Evolutionary conservation across 1,140 invertebrate genomes (phyloP), one percentile per base, ranked within the genome.

Genomic region (Drosophila pruinosa): DNA sequence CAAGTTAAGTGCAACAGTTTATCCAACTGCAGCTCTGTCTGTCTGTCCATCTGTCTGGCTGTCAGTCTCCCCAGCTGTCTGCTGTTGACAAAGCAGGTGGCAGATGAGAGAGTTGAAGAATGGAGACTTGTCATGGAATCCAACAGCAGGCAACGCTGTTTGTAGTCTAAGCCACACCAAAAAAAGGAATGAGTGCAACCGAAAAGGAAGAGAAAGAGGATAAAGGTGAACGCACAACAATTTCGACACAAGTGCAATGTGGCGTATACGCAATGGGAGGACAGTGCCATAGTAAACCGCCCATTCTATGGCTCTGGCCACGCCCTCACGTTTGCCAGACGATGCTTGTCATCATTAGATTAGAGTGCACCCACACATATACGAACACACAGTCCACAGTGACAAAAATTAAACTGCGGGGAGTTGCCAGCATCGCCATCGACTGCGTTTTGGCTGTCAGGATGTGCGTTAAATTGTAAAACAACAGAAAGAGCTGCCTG

Each of bases 391-490:
- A 69, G 38, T 4, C 31, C 41, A 54, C 39, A 50, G 50, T 58
- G 56, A 85, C 64, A 81, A 78, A 88, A 88, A 88, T 88, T 88
- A 88, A 88, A 88, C 82, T 81, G 79, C 54, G 53, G 82, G 78
- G 82, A 82, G 79, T 83, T 82, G 79, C 61, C 79, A 48, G 24
- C 52, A 24, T 24, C 48, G 21, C 22, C 47, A 28, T 19, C 15
- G 63, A 58, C 64, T 62, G 54, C 56, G 57, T 38, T 69, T 48
- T 70, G 65, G 43, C 77, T 82, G 82, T 78, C 73, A 75, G 78
- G 82, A 88, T 88, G 81, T 88, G 82, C 82, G 82, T 88, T 88
- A 88, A 88, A 88, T 88, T 88, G 82, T 88, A 88, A 88, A 88
- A 88, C 78, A 88, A 77, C 68, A 78, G 56, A 68, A 64, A 57